Evolutionary conservation across 2,888 invertebrate species (phyloP).

Genomic region (Mythimna ferrago): DNA sequence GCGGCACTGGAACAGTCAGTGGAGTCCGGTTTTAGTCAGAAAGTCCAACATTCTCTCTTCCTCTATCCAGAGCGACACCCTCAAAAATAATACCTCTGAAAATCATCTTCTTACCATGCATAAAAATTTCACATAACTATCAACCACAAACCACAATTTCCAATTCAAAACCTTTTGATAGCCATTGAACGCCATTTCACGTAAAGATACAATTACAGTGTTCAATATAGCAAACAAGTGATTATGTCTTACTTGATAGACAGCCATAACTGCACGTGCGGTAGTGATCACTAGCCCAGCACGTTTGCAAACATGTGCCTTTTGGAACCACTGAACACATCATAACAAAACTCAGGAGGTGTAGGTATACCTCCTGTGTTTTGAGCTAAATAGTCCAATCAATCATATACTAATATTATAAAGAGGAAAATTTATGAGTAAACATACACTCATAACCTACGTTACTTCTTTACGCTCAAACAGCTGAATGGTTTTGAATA

Average conservation of each 20-base stretch:
- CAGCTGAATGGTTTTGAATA: too few species aligned
- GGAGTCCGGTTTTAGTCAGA: too few species aligned
- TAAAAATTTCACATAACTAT: constrained; percentile 4
- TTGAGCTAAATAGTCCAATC: neutral
- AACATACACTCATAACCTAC: too few species aligned
- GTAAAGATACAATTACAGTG: constrained; percentile 28
- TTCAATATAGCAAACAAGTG: constrained; percentile 13
- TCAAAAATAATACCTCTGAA: neutral
- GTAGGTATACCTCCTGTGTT: neutral
- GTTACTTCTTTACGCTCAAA: too few species aligned
- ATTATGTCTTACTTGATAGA: constrained; percentile 31
- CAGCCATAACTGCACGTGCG: constrained; percentile 20
- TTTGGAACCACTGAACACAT: neutral
- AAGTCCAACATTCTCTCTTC: too few species aligned
- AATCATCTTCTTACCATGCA: neutral
- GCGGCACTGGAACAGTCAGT: too few species aligned
- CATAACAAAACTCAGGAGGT: constrained; percentile 2
- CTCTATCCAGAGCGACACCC: too few species aligned
- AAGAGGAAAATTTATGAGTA: too few species aligned
- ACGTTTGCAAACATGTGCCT: constrained; percentile 34
- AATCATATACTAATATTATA: neutral
- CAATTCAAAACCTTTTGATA: neutral
- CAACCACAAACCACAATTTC: constrained; percentile 3
- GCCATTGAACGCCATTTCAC: constrained; percentile 9
- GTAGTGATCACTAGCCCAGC: constrained; percentile 20